A percentile compares a stretch with the other conserved stretches of the same genome.
These are phyloP conservation scores for Eleutherodactylus coqui DNA, from an alignment of 2,797 vertebrate species.

Conservation along the genomic window DNA sequence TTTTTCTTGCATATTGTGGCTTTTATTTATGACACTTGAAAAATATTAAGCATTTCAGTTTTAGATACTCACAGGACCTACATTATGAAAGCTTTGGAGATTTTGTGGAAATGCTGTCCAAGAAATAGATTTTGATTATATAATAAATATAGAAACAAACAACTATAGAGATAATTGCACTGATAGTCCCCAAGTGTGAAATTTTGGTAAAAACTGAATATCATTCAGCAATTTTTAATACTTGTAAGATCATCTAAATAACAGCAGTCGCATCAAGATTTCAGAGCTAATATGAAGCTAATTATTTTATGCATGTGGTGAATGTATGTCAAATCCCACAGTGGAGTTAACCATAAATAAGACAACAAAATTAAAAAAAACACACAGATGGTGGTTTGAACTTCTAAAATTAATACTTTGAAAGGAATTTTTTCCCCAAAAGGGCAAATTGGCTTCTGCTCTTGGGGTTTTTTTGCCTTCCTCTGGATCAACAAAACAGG, in stretches of 20 bases:
- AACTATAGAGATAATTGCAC: not conserved
- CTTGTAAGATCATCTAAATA: constrained; percentile 25
- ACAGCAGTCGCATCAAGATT: not conserved
- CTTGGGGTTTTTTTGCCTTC: too few species aligned
- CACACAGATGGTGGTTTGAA: not conserved
- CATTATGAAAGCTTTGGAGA: constrained; percentile 22
- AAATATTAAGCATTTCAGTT: constrained; percentile 3
- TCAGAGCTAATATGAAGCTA: not conserved
- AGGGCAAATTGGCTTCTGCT: too few species aligned
- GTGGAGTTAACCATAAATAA: not conserved
- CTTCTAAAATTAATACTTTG: not conserved
- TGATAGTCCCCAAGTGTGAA: constrained; percentile 22
- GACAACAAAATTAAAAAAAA: not conserved
- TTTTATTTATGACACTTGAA: not conserved
- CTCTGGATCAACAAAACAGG: too few species aligned
- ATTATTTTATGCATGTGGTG: not conserved
- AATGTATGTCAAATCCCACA: not conserved
- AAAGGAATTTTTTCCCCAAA: not conserved
- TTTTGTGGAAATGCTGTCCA: constrained; percentile 27
- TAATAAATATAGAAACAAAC: not conserved
- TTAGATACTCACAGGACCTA: constrained; percentile 10
- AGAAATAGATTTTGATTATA: constrained; percentile 5
- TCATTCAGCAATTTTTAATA: constrained; percentile 1
- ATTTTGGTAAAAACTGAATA: not conserved
- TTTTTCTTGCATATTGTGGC: not conserved